These are phyloP conservation scores for Crypturellus undulatus DNA, from an alignment of 2,113 vertebrate genomes.

Conservation along the genomic window DNA sequence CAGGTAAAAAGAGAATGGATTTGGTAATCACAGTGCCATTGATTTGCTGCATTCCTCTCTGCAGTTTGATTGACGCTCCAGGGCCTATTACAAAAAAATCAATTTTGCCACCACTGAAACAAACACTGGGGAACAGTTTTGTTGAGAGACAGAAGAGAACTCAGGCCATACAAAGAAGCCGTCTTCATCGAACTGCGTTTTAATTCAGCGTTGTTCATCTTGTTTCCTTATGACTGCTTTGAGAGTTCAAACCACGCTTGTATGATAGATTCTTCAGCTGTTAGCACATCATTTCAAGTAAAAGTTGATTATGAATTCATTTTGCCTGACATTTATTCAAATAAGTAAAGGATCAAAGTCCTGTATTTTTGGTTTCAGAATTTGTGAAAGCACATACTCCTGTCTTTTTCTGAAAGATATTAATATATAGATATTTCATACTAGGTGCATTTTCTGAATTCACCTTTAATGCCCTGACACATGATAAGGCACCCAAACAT, in stretches of 20 bases:
- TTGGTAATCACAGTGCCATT: neutral
- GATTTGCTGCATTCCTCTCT: neutral
- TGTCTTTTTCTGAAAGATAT: neutral
- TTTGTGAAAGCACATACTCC: neutral
- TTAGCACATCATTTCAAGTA: neutral
- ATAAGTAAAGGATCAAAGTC: neutral
- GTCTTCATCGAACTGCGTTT: slow-evolving; percentile 69
- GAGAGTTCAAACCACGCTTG: neutral
- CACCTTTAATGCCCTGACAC: neutral
- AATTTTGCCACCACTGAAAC: slow-evolving; percentile 81
- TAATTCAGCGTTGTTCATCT: neutral
- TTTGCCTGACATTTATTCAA: neutral
- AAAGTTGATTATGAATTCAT: neutral
- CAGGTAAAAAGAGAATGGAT: neutral
- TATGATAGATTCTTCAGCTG: neutral
- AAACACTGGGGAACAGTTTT: slow-evolving; percentile 73
- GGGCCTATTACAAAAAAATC: slow-evolving; percentile 44
- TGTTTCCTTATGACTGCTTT: neutral
- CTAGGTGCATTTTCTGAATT: neutral
- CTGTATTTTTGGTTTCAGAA: neutral
- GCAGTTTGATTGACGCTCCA: slow-evolving; percentile 46
- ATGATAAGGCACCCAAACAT: neutral
- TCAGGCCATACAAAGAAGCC: slow-evolving; percentile 75
- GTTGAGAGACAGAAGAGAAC: slow-evolving; percentile 79
- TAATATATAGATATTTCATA: neutral